Base-by-base conservation (phyloP, 92 coral and sea anemone species). In the Chrysogorgia sp. region DNA sequence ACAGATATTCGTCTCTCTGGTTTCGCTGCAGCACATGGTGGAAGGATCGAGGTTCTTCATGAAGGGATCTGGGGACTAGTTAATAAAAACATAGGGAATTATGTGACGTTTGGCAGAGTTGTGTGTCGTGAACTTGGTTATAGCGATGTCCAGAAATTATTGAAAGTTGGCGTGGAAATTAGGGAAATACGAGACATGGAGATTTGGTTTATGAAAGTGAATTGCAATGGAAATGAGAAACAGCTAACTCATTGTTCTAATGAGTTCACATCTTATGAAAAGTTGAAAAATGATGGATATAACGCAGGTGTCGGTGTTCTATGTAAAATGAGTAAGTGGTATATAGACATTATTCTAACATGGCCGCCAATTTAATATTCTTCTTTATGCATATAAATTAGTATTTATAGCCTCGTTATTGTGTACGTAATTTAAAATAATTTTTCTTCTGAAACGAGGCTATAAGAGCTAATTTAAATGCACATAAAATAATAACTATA, bases 71-170 rank as follows among this genome's bases (percentile, higher is more conserved):
- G 72, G 72, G 72, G 72, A 21, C 13, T 43, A 3, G 31, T 65
- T 12, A n/a, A 12, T 15, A 37, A 40, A 35, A 53, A 32, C 1
- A n/a, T n/a, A n/a, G n/a, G n/a, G n/a, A 28, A 30, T 30, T 6
- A 6, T 24, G 33, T 31, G 22, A 33, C 0, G 10, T 33, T 35
- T 15, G 23, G 30, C 15, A 65, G 34, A 34, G 72, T 65, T 12
- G 55, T 40, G 53, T 65, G 72, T 31, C 72, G 72, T 20, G 31
- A 65, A 10, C 72, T 65, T 37, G 72, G 72, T 30, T 65, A 65
- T 33, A 28, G 35, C 23, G 72, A 65, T 40, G 72, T 28, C 21
- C 1, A 20, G n/a, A 65, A 32, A 65, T 1, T 24, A 9, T 65
- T 65, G n/a, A 17, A 35, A 24, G 2, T 23, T n/a, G n/a, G 22